Base-by-base conservation (phyloP, 92 coral and sea anemone species). In the Umimayanthus chanpuru region DNA sequence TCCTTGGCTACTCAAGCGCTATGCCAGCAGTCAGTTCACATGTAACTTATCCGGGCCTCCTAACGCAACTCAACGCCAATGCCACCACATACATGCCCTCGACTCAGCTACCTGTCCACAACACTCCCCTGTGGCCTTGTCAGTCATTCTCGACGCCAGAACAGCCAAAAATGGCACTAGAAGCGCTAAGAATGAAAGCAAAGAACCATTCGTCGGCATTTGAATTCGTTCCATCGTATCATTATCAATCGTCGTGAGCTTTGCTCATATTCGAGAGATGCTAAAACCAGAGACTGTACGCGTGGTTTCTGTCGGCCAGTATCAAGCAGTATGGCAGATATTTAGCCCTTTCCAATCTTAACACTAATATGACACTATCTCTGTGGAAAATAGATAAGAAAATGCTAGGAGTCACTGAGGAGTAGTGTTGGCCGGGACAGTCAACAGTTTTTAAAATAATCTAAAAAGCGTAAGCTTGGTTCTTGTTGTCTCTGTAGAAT, bases 121-220 rank as follows among this genome's bases (percentile, higher is more conserved):
- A 96, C 67, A 91, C 96, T 2, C 91, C 98, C 20, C 89, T 97
- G 14, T 97, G 99, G 99, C 93, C 99, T 5, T 97, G 98, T 66
- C 99, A 97, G 89, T 84, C 93, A 36, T 94, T 94, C 73, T 64
- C 92, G 25, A 86, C 89, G 23, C 88, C 92, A 40, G 99, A 97
- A 26, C 96, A 92, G 25, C 94, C 95, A 55, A 92, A 94, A 87
- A 92, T 94, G 95, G 98, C 98, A 76, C 89, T 97, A 12, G 99
- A 97, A 91, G 98, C 99, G 15, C 94, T 97, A 1, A 88, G 98
- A 30, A 88, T 97, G 86, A 93, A 94, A 67, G 98, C 96, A n/a
- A 97, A 95, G 80, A 89, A 92, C 47, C 98, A 96, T 44, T 94
- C 99, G 1, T 93, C 98, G 30, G 98, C 99, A 28, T 97, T 97